phyloP scores from a whole-genome alignment of 2,888 invertebrate species.

The Leucophenga maculata region DNA sequence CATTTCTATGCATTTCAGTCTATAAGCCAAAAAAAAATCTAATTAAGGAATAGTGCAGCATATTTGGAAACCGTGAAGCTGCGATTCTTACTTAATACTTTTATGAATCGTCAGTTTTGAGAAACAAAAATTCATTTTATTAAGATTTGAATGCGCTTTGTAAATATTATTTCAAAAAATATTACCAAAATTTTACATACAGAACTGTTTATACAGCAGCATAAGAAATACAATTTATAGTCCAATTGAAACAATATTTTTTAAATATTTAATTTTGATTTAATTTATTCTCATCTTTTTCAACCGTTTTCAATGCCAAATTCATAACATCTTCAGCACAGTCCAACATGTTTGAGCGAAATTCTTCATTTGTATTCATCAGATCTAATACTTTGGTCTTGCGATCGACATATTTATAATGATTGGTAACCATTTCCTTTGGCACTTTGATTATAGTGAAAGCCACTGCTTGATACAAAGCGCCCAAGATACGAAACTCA shows the following conservation, averaged over 20 bases:
- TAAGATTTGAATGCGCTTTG: too few relatives aligned
- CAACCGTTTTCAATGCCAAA: slow-evolving; percentile 34
- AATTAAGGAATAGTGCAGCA: too few relatives aligned
- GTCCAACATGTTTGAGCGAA: slow-evolving; percentile 42
- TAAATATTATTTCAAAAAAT: too few relatives aligned
- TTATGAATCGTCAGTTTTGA: too few relatives aligned
- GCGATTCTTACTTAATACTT: too few relatives aligned
- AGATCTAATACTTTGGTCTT: slow-evolving; percentile 38
- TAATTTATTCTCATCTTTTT: not conserved
- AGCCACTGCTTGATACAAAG: slow-evolving; percentile 55
- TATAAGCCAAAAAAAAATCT: too few relatives aligned
- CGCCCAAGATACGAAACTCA: slow-evolving; percentile 58
- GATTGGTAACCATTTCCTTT: slow-evolving; percentile 50
- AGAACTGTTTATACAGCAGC: too few relatives aligned
- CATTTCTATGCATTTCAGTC: too few relatives aligned
- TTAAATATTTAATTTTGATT: not conserved
- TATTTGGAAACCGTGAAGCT: too few relatives aligned
- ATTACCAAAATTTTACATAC: too few relatives aligned
- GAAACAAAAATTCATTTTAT: too few relatives aligned
- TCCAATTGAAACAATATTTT: not conserved
- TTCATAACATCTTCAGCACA: slow-evolving; percentile 47
- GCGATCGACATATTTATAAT: slow-evolving; percentile 55
- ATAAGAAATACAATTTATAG: too few relatives aligned
- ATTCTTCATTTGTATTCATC: slow-evolving; percentile 45
- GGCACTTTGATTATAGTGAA: slow-evolving; percentile 59